Evolutionary conservation across 2,113 vertebrate genomes (phyloP), one percentile per base, ranked within the genome.

Genomic region (Zingel zingel): DNA sequence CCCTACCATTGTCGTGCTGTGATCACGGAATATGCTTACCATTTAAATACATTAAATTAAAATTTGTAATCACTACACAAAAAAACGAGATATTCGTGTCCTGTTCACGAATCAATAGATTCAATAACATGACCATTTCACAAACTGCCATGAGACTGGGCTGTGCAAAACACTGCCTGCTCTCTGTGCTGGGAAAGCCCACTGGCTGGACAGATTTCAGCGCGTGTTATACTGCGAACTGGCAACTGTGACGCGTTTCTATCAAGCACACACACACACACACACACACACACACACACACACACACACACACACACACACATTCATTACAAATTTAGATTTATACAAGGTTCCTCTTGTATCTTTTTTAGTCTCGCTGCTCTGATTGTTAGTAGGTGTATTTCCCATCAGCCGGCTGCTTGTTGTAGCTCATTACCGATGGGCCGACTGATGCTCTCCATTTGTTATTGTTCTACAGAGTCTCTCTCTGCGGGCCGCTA

Each of bases 381-480:
- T 30, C 15, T 30, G 50, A 61, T 63, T 59, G 61, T 68, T 27
- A 19, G 57, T 59, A n/a, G 57, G 78, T 67, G 84, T 86, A 84
- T 90, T 89, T 79, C 59, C 80, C 89, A 82, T 88, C 91, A 92
- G 82, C 64, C 39, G 4, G 8, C 81, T 74, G 74, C 53, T 81
- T 88, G 87, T 84, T 88, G 81, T 9, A 83, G 71, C 48, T 53
- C 74, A 77, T 89, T 91, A 84, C 79, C 70, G 74, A 83, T 43
- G 77, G 53, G 33, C 68, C 48, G 78, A 82, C 62, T 79, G 85
- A 88, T 83, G 86, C 53, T 85, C 81, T 89, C 88, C 81, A 89
- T 89, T 86, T 86, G 85, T 89, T 90, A 50, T 90, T 74, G 36
- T 86, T 90, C 84, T 79, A 81, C 53, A 53, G 79, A 45, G 77